phyloP scores from a whole-genome alignment of 2,113 vertebrate species.

The Strix uralensis region DNA sequence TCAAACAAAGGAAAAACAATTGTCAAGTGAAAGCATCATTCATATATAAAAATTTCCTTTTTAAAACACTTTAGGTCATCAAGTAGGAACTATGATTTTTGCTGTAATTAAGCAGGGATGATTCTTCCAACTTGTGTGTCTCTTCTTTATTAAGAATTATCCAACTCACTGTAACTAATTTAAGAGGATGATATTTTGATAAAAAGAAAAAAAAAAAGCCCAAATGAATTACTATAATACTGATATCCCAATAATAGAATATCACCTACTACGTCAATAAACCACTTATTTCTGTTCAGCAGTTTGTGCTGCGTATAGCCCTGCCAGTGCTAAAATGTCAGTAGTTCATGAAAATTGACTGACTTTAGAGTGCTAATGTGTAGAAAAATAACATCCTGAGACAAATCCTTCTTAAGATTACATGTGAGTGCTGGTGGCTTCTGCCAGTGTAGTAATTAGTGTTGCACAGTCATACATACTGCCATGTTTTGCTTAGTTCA shows the following conservation, averaged over 20 bases:
- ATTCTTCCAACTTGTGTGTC: background rate
- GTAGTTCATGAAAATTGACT: background rate
- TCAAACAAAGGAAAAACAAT: background rate
- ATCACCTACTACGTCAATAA: background rate
- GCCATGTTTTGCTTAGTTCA: background rate
- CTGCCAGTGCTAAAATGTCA: background rate
- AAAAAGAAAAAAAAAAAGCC: background rate
- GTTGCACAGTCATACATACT: background rate
- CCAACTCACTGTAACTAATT: background rate
- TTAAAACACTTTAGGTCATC: background rate
- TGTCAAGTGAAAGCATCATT: background rate
- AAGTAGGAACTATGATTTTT: background rate
- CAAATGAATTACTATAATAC: background rate
- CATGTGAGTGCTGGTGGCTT: background rate
- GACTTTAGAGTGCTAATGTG: background rate
- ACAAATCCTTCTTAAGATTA: background rate
- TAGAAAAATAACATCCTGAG: background rate
- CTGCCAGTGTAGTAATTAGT: background rate
- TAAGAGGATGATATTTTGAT: background rate
- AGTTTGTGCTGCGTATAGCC: background rate
- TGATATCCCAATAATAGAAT: background rate
- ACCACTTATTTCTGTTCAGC: rapidly evolving
- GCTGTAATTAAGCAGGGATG: background rate
- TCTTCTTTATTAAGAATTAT: background rate
- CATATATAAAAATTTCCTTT: background rate